A percentile compares a stretch with the other conserved stretches of the same genome.
Evolutionary conservation across 2,113 vertebrate genomes (phyloP).

Genomic region (Thryonomys swinderianus): DNA sequence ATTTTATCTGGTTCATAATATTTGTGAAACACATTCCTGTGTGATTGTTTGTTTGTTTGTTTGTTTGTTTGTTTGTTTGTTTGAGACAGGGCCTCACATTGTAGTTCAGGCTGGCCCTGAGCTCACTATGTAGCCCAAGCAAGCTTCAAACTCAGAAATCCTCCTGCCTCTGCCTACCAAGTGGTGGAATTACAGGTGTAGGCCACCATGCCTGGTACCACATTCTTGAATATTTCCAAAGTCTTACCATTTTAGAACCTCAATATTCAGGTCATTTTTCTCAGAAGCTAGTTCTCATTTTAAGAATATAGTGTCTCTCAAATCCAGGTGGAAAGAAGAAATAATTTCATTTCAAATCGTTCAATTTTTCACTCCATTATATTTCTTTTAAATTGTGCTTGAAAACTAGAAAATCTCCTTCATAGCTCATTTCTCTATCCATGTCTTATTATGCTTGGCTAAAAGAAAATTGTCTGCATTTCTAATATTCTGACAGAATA

Average conservation of each 20-base stretch:
- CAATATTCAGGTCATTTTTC: constrained; percentile 1
- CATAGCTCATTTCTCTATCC: constrained; percentile 29
- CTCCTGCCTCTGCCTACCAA: no score
- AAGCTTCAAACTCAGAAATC: no score
- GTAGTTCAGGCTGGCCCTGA: no score
- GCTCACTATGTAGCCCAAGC: no score
- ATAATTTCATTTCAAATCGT: constrained; percentile 18
- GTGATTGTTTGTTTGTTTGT: no score
- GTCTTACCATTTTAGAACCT: background rate
- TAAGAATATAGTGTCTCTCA: background rate
- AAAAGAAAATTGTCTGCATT: constrained; percentile 1
- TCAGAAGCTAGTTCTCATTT: background rate
- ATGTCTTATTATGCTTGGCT: background rate
- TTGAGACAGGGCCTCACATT: no score
- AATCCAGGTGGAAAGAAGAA: background rate
- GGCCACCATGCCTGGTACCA: no score
- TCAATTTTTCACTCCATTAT: background rate
- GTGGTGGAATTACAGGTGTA: no score
- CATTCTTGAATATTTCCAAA: background rate
- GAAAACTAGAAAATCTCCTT: background rate
- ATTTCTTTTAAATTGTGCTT: constrained; percentile 30
- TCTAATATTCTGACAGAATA: background rate
- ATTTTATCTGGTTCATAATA: background rate
- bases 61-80: no score
- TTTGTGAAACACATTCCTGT: background rate